Conservation (phyloP, 2,113 vertebrate species). For the Anolis carolinensis region DNA sequence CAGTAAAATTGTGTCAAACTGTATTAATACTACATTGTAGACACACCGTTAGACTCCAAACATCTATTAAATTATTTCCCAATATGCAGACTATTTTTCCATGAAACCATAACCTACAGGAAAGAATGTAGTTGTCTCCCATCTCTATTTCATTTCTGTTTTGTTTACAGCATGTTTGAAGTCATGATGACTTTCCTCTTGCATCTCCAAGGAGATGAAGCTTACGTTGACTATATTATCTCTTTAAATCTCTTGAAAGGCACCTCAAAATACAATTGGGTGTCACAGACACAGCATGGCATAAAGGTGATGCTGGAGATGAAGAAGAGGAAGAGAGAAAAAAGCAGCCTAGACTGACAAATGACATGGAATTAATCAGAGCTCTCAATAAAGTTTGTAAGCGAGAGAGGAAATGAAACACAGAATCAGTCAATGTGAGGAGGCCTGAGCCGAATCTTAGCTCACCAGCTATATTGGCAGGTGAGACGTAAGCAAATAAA, state of each 20-base stretch:
- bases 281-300: constrained; percentile 46
- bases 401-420: constrained; percentile 65
- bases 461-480: neutral
- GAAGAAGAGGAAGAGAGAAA: constrained; percentile 11
- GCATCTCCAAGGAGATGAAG: constrained; percentile 33
- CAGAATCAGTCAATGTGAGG: neutral
- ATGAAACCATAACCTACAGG: neutral
- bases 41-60: neutral
- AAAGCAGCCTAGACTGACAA: neutral
- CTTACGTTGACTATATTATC: constrained; percentile 55
- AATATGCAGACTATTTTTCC: neutral
- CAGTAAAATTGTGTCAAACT: too few relatives aligned
- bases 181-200: constrained; percentile 19
- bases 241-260: constrained; percentile 46
- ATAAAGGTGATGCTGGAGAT: constrained; percentile 42
- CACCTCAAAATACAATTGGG: constrained; percentile 54
- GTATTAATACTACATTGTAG: too few relatives aligned
- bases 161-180: constrained; percentile 33
- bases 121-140: neutral
- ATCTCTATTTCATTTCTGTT: constrained; percentile 8
- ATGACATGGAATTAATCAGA: constrained; percentile 61
- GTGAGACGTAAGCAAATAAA: constrained; percentile 40
- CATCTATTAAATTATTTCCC: neutral
- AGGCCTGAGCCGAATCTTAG: constrained; percentile 34
- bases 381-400: constrained; percentile 49